Base-by-base conservation (phyloP, 2,888 invertebrate genomes). In the Hesperia comma region DNA sequence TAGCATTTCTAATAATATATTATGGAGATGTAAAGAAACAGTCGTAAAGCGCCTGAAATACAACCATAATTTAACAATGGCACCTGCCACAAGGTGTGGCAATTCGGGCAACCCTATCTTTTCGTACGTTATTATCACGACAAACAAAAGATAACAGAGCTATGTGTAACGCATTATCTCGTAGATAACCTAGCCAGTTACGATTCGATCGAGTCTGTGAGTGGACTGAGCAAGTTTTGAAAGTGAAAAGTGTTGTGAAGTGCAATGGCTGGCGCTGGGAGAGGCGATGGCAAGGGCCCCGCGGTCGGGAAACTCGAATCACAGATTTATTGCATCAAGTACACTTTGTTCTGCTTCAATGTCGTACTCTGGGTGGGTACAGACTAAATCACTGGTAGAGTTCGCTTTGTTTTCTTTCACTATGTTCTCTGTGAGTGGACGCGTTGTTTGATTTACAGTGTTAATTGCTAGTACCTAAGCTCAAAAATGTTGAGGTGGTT, bases 321-420 rank as follows among this genome's bases (percentile, higher is more conserved):
- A 73, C 95, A 95, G 81, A 97, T 97, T 77, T 95, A 95, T 72
- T 95, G 96, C 80, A 94, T 97, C 72, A 97, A 97, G 87, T 97
- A 96, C 86, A 95, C 96, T 56, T 89, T 97, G 71, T 95, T 97
- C 78, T 97, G 96, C 80, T 95, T 96, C 86, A 97, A 97, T 83
- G 94, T 96, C 61, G 93, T 97, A 61, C 88, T 96, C 77, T 96
- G 96, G 96, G 97, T 96, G 84, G 94, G 96, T 94, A 70, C 57
- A 55, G 56, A 66, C 66, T 68, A 53, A 61, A 58, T 60, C 67
- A n/a, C n/a, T n/a, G n/a, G n/a, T n/a, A n/a, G n/a, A n/a, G n/a
- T n/a, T n/a, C n/a, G n/a, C n/a, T n/a, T n/a, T n/a, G n/a, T n/a
- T n/a, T n/a, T n/a, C n/a, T n/a, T n/a, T n/a, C n/a, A n/a, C n/a